Base-by-base conservation (phyloP, 2,888 invertebrate species). In the Hyposoter dolosus region DNA sequence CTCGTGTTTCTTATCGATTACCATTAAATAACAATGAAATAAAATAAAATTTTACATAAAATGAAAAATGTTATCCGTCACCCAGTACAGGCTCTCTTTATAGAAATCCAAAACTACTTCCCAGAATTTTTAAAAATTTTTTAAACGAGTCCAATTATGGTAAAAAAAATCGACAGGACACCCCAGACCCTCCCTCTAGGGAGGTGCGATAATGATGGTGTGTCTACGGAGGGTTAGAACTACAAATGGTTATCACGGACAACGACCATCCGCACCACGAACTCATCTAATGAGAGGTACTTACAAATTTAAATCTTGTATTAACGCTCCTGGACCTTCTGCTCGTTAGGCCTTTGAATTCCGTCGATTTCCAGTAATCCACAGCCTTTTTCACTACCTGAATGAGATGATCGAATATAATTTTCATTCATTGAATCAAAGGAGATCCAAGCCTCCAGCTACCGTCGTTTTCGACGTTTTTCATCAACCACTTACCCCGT, bases 311-410 rank as follows among this genome's bases (percentile, higher is more conserved):
- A 12, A 23, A 19, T 9, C 0, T 9, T 65, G 32, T 6, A 6
- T 45, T 12, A 69, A 69, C 10, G 45, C 69, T 45, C 19, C 69
- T 69, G 9, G 40, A 3, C 45, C 7, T 12, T 23, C 15, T 45
- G 28, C 1, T 69, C 10, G 40, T 69, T n/a, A 45, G 17, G 19
- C 69, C 45, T 45, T 45, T 3, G 7, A 45, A 69, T 45, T 69
- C 23, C n/a, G 35, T 23, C 1, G 69, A 69, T 23, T 45, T 69
- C 69, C 69, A 69, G 43, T 69, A 69, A 19, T 43, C 23, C 19
- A 45, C 19, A 45, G 69, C 69, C 15, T 23, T 69, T 69, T 69
- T 69, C 0, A 69, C 45, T 19, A 69, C 23, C 69, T 60, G 12
- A 3, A 28, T 28, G 28, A 28, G 10, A 12, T 15, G 1, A 15